Conservation (phyloP, 2,888 invertebrate species). For the Seira sanloemensis region DNA sequence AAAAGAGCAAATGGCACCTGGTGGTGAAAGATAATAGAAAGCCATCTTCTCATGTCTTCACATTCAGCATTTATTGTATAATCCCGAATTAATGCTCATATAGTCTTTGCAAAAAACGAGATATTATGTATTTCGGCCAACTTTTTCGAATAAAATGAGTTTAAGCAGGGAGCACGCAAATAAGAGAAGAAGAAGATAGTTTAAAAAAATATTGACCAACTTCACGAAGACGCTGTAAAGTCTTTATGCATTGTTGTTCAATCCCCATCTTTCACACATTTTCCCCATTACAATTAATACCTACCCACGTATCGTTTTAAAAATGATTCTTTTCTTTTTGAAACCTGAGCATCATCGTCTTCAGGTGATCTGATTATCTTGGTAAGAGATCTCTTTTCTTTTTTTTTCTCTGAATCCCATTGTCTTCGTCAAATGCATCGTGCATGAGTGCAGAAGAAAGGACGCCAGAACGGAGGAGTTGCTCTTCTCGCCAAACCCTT, state of each 20-base stretch:
- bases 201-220: constrained; percentile 16
- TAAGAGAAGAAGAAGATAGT: no score
- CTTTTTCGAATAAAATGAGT: no score
- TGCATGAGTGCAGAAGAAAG: constrained; percentile 55
- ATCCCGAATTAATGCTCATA: not conserved
- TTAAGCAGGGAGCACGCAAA: no score
- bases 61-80: not conserved
- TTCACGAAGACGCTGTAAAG: not conserved
- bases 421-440: no score
- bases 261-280: no score
- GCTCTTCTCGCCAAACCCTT: not conserved
- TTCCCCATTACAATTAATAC: not conserved
- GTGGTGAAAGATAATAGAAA: not conserved
- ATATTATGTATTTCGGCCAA: constrained; percentile 7
- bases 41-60: no score
- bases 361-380: constrained; percentile 15
- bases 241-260: not conserved
- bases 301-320: not conserved
- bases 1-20: constrained; percentile 21
- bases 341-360: not conserved
- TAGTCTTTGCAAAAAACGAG: not conserved
- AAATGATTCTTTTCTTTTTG: not conserved
- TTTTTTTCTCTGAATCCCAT: constrained; percentile 7
- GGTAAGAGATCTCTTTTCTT: constrained; percentile 17
- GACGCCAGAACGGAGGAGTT: constrained; percentile 39